These are phyloP conservation scores for Trachelus tabidus DNA, from an alignment of 2,888 invertebrate genomes.

Conservation along the genomic window DNA sequence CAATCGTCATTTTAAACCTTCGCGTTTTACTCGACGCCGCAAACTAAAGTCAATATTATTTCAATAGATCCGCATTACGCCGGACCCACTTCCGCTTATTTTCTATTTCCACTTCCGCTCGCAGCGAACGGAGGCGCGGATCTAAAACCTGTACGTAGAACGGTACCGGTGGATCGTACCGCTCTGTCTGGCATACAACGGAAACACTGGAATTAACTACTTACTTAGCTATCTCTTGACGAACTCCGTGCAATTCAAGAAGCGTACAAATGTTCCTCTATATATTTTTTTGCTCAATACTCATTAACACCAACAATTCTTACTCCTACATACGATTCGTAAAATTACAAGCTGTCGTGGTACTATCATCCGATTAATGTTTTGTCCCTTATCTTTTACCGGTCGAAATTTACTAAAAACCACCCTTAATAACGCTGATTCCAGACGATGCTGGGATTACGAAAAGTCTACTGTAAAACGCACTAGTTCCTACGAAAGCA, in stretches of 20 bases:
- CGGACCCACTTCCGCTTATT: background rate
- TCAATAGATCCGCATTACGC: constrained; percentile 30
- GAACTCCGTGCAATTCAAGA: background rate
- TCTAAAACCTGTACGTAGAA: background rate
- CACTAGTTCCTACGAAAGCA: constrained; percentile 41
- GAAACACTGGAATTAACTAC: background rate
- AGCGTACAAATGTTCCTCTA: background rate
- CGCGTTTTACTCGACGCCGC: background rate
- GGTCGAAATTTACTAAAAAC: background rate
- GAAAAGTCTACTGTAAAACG: constrained; percentile 50
- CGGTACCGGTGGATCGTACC: background rate
- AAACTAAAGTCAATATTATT: constrained; percentile 49
- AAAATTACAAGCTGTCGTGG: background rate
- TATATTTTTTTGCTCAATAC: background rate
- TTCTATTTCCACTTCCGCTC: constrained; percentile 7
- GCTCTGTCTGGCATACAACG: background rate
- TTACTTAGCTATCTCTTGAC: background rate
- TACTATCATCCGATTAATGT: background rate
- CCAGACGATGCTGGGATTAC: constrained; percentile 39
- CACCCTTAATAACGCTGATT: constrained; percentile 27
- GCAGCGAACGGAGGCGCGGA: background rate
- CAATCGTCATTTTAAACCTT: constrained; percentile 18
- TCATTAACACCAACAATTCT: background rate
- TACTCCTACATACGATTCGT: background rate
- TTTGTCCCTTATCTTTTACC: background rate